Base-by-base conservation (phyloP, 2,113 vertebrate genomes). In the Zosterops hypoxanthus region DNA sequence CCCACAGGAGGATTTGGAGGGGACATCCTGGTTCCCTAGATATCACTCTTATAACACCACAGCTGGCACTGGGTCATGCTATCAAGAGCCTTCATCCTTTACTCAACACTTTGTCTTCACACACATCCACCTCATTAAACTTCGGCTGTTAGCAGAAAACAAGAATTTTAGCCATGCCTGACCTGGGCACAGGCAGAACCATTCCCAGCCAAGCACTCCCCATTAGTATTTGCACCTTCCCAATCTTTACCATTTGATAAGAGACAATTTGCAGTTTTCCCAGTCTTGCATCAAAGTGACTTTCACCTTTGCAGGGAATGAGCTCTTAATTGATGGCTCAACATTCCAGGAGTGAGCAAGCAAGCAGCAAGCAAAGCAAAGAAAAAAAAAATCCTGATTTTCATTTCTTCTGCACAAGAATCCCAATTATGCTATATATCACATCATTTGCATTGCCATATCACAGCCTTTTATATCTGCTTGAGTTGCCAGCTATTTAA, bases 251-350 rank as follows among this genome's bases (percentile, higher is more conserved):
- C 26, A 47, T 56, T 75, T 39, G 39, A 42, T 49, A 77, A 2
- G n/a, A 80, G 31, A 39, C 29, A 66, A 75, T 63, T 34, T n/a
- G 24, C 52, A 76, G 7, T 52, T 84, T 86, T 75, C 21, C 4
- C 12, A 42, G 34, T 14, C 36, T 78, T 6, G 2, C 39, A 56
- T 82, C 69, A 52, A 31, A 79, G 15, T 41, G 34, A 28, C 70
- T 75, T 47, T 76, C 73, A 75, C 44, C 52, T 64, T 34, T 52
- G 12, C 11, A 25, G 9, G 23, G 64, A 73, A 80, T 47, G 36
- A 96, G 61, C 61, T 66, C 60, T 69, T 95, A 95, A 96, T 31
- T 91, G 72, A 91, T 84, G 26, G 49, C 3, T 16, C 89, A 47
- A 49, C 77, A 80, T 63, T 50, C 55, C 55, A 65, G 93, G 26